Evolutionary conservation across 2,113 vertebrate species (phyloP), one percentile per base, ranked within the genome.

Genomic region (Neolamprologus sp.): DNA sequence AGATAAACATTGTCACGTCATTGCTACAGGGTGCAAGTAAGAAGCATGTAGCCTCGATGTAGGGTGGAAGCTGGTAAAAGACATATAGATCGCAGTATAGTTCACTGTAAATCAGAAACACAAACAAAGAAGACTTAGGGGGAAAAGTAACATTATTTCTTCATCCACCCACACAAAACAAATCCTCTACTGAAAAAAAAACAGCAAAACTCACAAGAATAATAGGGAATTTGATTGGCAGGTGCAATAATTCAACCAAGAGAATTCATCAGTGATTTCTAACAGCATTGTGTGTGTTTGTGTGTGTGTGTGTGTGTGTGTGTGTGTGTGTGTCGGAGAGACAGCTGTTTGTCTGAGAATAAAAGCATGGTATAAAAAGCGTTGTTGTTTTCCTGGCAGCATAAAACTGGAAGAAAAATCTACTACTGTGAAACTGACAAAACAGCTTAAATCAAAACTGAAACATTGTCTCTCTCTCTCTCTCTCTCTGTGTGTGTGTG

Each of bases 151-250:
- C 26, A 83, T 83, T 68, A 87, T 75, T 86, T 75, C 79, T 89
- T 91, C 37, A 30, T 89, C 89, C 84, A 26, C 89, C 90, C 87
- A 85, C 91, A 85, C 80, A 86, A 86, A 90, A 84, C 47, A 83
- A 81, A 92, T 85, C 68, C 88, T 86, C 40, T 16, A 7, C 83
- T 80, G 85, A 85, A 82, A 73, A 79, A 79, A 79, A 92, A 65
- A 92, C 26, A 54, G 86, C 47, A 87, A 94, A 92, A 91, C 84
- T 81, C 30, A 30, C 33, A 86, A 73, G 81, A 83, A 92, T 91
- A 87, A 88, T 75, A 75, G 79, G 49, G 45, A 28, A 47, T 82
- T 91, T 95, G 94, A 94, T 91, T 94, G 94, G 79, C 94, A 94
- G 91, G 81, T 92, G 87, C 80, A 94, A 94, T 94, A 93, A 93